Evolutionary conservation across 2,113 vertebrate species (phyloP), one percentile per base, ranked within the genome.

Genomic region (Andinoacara biseriatus): DNA sequence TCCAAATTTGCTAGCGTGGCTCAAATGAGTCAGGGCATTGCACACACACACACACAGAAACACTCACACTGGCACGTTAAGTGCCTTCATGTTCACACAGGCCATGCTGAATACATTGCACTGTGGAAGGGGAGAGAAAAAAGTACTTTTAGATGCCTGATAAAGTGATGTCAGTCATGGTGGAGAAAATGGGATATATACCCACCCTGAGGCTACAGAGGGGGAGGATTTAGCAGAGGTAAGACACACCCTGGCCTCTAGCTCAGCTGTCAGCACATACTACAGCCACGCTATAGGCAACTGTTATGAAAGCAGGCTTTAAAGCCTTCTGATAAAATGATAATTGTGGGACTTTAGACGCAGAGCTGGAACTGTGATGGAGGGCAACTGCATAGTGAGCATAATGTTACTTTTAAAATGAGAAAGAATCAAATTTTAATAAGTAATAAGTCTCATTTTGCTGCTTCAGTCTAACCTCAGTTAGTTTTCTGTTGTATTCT

Each of bases 41-140:
- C 77, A 38, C 29, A 9, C 79, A 22, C 62, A 49, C 57, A 5
- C 38, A 46, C 29, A 26, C 52, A 92, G 29, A 80, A 82, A 84
- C 83, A 43, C 61, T 74, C 22, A 9, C 74, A 67, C 82, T 78
- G 76, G 89, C 86, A 79, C 65, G 89, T 92, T 63, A 78, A 76
- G 74, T 80, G 10, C 67, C 15, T 87, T 94, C 95, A 74, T 93
- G 95, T 90, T 91, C 80, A 24, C 65, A 92, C 95, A 95, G 88
- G 95, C 86, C 20, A 1, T 29, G 0, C 33, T 62, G 49, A 84
- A 59, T 52, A 74, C 22, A 13, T 29, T 40, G 67, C 5, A 0
- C 69, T 65, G 18, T 31, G 22, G 33, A 63, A 76, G 74, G 74
- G 10, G 26, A 33, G 72, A 67, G 74, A 84, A 78, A 80, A 78